Conservation (phyloP, 1,140 invertebrate species). For the Copidosoma floridanum region DNA sequence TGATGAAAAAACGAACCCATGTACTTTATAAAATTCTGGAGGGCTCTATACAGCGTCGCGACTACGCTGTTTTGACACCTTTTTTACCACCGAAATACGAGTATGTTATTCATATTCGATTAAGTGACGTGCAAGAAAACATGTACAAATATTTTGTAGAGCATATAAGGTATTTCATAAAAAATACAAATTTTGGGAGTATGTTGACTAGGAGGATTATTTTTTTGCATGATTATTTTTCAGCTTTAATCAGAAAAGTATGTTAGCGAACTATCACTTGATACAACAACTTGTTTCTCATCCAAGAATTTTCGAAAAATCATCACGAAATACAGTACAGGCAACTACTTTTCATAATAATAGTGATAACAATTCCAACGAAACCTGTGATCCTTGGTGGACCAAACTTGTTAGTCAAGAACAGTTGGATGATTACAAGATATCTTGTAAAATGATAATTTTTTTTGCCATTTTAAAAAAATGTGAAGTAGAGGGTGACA, state of each 20-base stretch:
- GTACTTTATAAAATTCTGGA: slow-evolving; percentile 88
- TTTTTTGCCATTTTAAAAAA: slow-evolving; percentile 82
- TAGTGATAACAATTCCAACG: no score
- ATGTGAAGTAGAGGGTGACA: slow-evolving; percentile 86
- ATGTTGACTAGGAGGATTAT: no score
- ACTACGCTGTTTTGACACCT: slow-evolving; percentile 85
- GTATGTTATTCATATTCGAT: slow-evolving; percentile 83
- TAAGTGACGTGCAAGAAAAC: slow-evolving; percentile 78
- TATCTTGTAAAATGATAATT: slow-evolving; percentile 79
- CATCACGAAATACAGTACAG: no score
- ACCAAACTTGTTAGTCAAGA: slow-evolving; percentile 51
- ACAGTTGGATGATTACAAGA: slow-evolving; percentile 58
- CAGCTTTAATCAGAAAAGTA: neutral
- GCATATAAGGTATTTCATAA: no score
- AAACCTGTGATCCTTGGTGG: slow-evolving; percentile 59
- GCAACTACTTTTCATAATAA: no score
- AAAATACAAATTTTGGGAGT: no score
- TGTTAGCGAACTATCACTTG: no score
- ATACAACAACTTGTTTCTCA: slow-evolving; percentile 14
- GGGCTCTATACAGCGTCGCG: slow-evolving; percentile 83
- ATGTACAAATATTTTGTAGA: slow-evolving; percentile 80
- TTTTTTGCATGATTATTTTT: no score
- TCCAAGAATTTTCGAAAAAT: slow-evolving; percentile 1
- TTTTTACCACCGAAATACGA: slow-evolving; percentile 93
- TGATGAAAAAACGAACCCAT: slow-evolving; percentile 93